Evolutionary conservation across 2,888 invertebrate species (phyloP), one percentile per base, ranked within the genome.

Genomic region (Pachymerium ferrugineum): DNA sequence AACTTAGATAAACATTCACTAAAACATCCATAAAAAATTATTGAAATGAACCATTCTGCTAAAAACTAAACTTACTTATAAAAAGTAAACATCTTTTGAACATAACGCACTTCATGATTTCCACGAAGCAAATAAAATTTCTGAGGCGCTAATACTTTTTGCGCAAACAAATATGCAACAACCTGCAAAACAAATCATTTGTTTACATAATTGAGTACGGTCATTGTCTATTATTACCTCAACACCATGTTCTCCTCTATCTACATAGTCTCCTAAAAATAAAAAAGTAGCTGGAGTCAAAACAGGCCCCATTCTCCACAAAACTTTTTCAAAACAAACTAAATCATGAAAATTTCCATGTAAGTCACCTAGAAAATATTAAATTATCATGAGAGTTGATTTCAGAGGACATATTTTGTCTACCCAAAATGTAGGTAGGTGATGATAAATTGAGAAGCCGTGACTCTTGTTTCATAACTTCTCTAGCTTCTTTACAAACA

Each of bases 181-280:
- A 90, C 88, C 84, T 84, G 77, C 4, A 67, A 28, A 28, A 8
- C 14, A 67, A 8, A 19, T 19, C 5, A 28, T 12, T 8, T 67
- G 4, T 19, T 67, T 28, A 19, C 14, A 67, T 19, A 28, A 16
- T 28, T 67, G 14, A 54, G 6, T 19, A n/a, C n/a, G n/a, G n/a
- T n/a, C n/a, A n/a, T n/a, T n/a, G n/a, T 54, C 14, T n/a, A 5
- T 12, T 54, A 6, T 54, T 75, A 83, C 84, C 83, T 91, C 91
- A 0, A 89, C 79, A 75, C 90, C 88, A 80, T 85, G 85, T 16
- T 85, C 83, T 1, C 91, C 91, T 76, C 91, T 84, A 82, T 91
- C 91, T 25, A 91, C 90, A 81, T 88, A 91, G 82, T 91, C 91
- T 0, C 91, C 91, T 0, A 91, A 85, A 81, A 91, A 90, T 6